A percentile compares a stretch with the other conserved stretches of the same genome.
phyloP scores from a whole-genome alignment of 2,888 invertebrate species.

The Oligia latruncula region DNA sequence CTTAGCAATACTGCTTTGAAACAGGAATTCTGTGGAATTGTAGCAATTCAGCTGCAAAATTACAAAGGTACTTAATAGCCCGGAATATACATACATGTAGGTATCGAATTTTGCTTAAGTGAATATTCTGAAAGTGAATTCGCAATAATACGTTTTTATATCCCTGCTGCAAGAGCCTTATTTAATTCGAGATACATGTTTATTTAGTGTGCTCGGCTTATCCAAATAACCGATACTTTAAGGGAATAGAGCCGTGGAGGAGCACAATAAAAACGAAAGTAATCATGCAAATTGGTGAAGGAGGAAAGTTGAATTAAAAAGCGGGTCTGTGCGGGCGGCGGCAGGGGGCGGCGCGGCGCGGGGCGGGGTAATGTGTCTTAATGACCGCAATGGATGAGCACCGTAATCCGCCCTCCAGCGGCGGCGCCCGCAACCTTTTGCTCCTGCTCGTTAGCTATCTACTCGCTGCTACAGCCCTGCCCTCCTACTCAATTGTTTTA shows the following conservation, averaged over 20 bases:
- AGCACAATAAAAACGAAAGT: conserved; percentile 90
- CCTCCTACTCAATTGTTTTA: conserved; percentile 71
- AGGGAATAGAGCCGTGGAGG: conserved; percentile 74
- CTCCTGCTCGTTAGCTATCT: conserved; percentile 77
- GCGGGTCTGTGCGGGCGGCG: conserved; percentile 77
- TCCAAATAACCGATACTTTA: conserved; percentile 76
- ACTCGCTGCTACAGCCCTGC: conserved; percentile 66
- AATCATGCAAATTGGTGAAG: conserved; percentile 90
- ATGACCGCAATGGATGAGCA: conserved; percentile 89
- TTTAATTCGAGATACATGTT: conserved; percentile 64
- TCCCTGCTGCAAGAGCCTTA: conserved; percentile 52
- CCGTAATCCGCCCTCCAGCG: conserved; percentile 83
- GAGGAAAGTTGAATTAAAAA: conserved; percentile 90
- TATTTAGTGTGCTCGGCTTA: conserved; percentile 70
- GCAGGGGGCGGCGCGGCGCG: conserved; percentile 56
- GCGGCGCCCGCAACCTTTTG: conserved; percentile 81
- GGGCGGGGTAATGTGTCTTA: conserved; percentile 87
- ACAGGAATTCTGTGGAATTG: neutral
- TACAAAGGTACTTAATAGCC: neutral
- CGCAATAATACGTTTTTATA: conserved; percentile 50
- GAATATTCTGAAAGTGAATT: conserved; percentile 35
- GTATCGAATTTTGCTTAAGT: conserved; percentile 24
- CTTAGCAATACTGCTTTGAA: neutral
- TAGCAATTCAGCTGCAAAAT: conserved; percentile 4
- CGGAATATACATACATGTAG: neutral